Base-by-base conservation (phyloP, 1,140 invertebrate genomes). In the Papilio aristodemus region DNA sequence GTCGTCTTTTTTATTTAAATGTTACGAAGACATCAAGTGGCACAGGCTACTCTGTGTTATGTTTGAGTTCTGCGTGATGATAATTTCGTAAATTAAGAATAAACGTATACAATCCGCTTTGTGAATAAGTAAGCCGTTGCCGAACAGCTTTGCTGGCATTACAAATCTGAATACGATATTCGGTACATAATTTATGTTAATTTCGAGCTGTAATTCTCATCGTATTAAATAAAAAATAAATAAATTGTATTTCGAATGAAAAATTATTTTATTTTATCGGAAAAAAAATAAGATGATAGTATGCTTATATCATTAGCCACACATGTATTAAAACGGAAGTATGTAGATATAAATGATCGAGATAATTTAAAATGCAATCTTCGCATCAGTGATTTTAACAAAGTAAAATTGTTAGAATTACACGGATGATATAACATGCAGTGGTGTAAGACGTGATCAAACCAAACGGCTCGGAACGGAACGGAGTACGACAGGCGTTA, bases 351-450 rank as follows among this genome's bases (percentile, higher is more conserved):
- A 22, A 50, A 50, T 22, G 46, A 25, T 13, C 43, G n/a, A 43
- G 11, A 19, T 46, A 0, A 46, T 17, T 46, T 17, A 46, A 19
- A 46, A 46, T 19, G 14, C 7, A 19, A 39, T 39, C 8, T 39
- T 39, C 8, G 8, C 38, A 13, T 39, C 38, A 46, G 43, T 46
- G 43, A 46, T n/a, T 14, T n/a, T 8, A 50, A 50, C 46, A 17
- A 50, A 11, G 19, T 50, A 50, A 50, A 50, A 50, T 50, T 50
- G 46, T 50, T 50, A 25, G 46, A 50, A 50, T 50, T 50, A 50
- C 46, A 50, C 46, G 46, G 46, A 50, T 50, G 46, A 22, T 50
- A 10, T 50, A 22, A 9, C 46, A 8, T 4, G 0, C 46, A 46
- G 7, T 46, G 14, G 43, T 46, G 43, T 46, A 50, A 50, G 19